Conservation (phyloP, 2,797 vertebrate species). For the Acanthopagrus latus region DNA sequence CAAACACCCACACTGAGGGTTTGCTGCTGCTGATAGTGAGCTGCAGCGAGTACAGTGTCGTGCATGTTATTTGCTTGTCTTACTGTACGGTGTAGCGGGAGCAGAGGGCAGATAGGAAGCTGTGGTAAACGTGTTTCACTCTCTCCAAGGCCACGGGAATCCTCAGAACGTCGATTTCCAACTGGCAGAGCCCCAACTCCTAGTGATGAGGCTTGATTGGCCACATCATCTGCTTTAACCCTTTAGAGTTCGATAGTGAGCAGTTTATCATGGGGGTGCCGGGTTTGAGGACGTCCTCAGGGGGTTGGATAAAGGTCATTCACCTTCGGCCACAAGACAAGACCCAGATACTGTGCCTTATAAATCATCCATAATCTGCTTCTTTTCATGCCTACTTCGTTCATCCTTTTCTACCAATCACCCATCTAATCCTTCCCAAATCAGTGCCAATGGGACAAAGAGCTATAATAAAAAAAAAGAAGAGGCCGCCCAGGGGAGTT, state of each 20-base stretch:
- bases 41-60: conserved; percentile 23
- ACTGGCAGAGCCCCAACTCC: conserved; percentile 13
- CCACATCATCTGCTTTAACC: conserved; percentile 27
- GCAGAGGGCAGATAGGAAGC: conserved; percentile 5
- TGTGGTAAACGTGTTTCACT: neutral
- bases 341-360: neutral
- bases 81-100: conserved; percentile 9
- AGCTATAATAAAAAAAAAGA: conserved; percentile 8
- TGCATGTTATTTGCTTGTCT: conserved; percentile 18
- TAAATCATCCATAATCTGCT: neutral
- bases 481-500: neutral
- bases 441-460: conserved; percentile 22
- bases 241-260: conserved; percentile 14
- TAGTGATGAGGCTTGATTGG: conserved; percentile 36
- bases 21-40: conserved; percentile 38
- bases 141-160: conserved; percentile 28
- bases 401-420: conserved; percentile 3
- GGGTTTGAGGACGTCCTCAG: conserved; percentile 11
- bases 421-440: neutral
- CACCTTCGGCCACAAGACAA: conserved; percentile 15
- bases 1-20: conserved; percentile 63
- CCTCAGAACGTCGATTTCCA: conserved; percentile 25
- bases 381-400: neutral
- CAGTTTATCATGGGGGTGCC: conserved; percentile 16
- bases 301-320: conserved; percentile 15